Evolutionary conservation across 1,140 invertebrate genomes (phyloP).

Genomic region (Megalopta genalis): DNA sequence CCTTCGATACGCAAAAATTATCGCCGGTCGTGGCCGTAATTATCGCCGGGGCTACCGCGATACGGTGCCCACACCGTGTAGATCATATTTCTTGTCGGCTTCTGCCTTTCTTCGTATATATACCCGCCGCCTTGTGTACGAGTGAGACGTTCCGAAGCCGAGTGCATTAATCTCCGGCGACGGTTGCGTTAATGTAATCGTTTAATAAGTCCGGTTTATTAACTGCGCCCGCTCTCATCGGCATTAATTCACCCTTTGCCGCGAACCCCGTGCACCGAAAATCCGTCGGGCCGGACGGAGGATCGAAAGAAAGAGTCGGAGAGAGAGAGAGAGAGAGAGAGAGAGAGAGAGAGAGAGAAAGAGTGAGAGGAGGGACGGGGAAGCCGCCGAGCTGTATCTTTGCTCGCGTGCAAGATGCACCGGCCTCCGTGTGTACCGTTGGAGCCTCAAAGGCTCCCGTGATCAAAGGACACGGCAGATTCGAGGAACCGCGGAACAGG

Average conservation of each 20-base stretch:
- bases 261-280: constrained; percentile 41
- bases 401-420: constrained; percentile 29
- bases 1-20: constrained; percentile 63
- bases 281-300: constrained; percentile 23
- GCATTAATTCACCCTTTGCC: constrained; percentile 62
- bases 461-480: constrained; percentile 38
- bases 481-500: constrained; percentile 38
- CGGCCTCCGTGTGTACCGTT: constrained; percentile 8
- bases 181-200: constrained; percentile 73
- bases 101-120: constrained; percentile 52
- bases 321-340: neutral
- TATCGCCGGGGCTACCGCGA: constrained; percentile 62
- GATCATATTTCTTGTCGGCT: constrained; percentile 69
- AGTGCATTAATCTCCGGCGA: constrained; percentile 73
- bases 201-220: constrained; percentile 77
- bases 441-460: constrained; percentile 25
- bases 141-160: constrained; percentile 61
- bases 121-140: constrained; percentile 32
- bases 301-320: neutral
- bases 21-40: constrained; percentile 59
- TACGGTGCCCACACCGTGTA: constrained; percentile 57
- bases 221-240: constrained; percentile 64
- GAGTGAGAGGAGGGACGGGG: neutral
- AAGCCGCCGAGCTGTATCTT: neutral
- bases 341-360: neutral